Conservation (phyloP, 2,113 vertebrate species). For the Nymphicus hollandicus region DNA sequence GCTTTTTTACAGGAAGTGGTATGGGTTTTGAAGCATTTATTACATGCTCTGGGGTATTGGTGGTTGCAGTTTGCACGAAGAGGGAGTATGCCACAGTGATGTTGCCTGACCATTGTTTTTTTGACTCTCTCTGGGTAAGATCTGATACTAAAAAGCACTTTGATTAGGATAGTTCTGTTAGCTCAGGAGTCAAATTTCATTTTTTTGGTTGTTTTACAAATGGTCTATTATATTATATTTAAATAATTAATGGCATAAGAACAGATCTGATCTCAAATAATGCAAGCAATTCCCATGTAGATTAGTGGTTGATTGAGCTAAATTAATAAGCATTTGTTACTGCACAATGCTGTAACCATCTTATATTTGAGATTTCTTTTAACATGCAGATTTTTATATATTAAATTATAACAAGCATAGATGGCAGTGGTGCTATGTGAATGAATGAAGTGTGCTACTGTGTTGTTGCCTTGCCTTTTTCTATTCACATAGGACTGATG, state of each 20-base stretch:
- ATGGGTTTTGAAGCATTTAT: slow-evolving; percentile 97
- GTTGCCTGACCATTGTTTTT: slow-evolving; percentile 94
- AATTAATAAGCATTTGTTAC: background rate
- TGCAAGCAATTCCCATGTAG: background rate
- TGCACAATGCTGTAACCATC: background rate
- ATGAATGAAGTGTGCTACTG: background rate
- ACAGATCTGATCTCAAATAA: background rate
- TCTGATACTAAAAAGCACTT: background rate
- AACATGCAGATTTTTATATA: background rate
- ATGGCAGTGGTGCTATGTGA: background rate
- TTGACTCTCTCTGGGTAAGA: slow-evolving; percentile 97
- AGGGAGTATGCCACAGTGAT: slow-evolving; percentile 95
- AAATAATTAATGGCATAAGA: background rate
- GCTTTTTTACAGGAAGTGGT: slow-evolving; percentile 92
- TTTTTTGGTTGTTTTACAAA: background rate
- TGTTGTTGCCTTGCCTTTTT: background rate
- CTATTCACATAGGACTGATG: background rate
- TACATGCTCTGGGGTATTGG: slow-evolving; percentile 84
- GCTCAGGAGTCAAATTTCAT: background rate
- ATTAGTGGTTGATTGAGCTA: background rate
- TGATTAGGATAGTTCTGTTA: background rate
- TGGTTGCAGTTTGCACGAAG: slow-evolving; percentile 96
- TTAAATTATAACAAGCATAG: background rate
- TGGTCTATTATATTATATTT: background rate
- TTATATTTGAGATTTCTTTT: background rate